These are phyloP conservation scores for Teleopsis dalmanni DNA, from an alignment of 1,140 invertebrate genomes.

Conservation along the genomic window DNA sequence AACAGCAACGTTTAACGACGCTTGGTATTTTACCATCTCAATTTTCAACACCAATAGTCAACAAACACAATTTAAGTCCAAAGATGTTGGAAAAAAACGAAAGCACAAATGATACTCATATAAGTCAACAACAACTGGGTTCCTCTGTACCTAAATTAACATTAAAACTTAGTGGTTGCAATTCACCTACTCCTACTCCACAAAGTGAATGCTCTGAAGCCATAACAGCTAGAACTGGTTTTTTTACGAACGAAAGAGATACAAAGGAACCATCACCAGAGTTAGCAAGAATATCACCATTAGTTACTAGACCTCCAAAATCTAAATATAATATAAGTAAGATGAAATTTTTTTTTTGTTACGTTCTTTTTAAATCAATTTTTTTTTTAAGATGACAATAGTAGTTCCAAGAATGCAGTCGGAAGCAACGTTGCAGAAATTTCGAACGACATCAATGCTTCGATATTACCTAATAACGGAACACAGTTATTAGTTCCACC, in stretches of 20 bases:
- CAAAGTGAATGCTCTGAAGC: conserved; percentile 6
- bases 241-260: conserved; percentile 31
- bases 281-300: conserved; percentile 69
- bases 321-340: conserved; percentile 35
- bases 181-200: conserved; percentile 14
- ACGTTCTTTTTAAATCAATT: background rate
- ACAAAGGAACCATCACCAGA: conserved; percentile 72
- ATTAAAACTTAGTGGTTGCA: conserved; percentile 56
- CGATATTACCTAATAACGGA: background rate
- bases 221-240: background rate
- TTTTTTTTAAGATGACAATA: background rate
- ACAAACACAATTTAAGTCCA: no score
- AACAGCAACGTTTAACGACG: background rate
- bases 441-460: background rate
- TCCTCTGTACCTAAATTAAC: conserved; percentile 67
- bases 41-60: no score
- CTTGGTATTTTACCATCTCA: no score
- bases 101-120: no score
- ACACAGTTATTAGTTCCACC: conserved; percentile 4
- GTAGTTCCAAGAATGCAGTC: background rate
- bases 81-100: no score
- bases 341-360: background rate
- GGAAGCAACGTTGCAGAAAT: background rate
- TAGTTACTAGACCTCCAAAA: conserved; percentile 71
- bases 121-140: no score